Base-by-base conservation (phyloP, 2,113 vertebrate species). In the Megaleporinus macrocephalus region DNA sequence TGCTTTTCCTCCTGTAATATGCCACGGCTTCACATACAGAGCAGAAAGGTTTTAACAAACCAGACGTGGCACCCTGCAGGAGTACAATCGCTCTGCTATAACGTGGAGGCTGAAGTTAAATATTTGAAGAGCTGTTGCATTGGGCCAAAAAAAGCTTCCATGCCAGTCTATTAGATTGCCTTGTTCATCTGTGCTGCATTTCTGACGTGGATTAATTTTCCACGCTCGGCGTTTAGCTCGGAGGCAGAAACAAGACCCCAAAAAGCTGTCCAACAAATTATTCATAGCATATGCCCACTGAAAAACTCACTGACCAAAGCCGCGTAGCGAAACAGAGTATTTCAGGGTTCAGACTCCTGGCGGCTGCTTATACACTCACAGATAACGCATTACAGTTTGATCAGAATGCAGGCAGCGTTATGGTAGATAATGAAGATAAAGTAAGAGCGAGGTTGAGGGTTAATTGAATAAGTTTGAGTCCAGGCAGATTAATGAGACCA, bases 201-300 rank as follows among this genome's bases (percentile, higher is more conserved):
- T 36, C 65, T 68, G 65, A 68, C 30, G 30, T 68, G 65, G 30
- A 68, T 68, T 68, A 33, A 36, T 68, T 68, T 68, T 68, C 65
- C 30, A 36, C n/a, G 18, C 65, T 68, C 18, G 4, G 36, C 15
- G 18, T 68, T 68, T 36, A 22, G 29, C 65, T 68, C 65, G 11
- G 29, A 24, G 65, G 65, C 65, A 36, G 18, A 36, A 22, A 18
- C 65, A 68, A 68, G 26, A 30, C 29, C 65, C 30, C 14, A 68
- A 33, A 68, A 68, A 68, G 11, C 15, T 18, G 29, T 33, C 15
- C 65, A 68, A 36, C 29, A 68, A 36, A 20, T 68, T 30, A 68
- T 68, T 36, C 29, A 68, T 68, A 20, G 18, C 65, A 36, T 24
- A 33, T 68, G 29, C 29, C 22, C 13, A 20, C 63, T 20, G 18